Base-by-base conservation (phyloP, 2,113 vertebrate genomes). In the Forbesichthys papilliferus region DNA sequence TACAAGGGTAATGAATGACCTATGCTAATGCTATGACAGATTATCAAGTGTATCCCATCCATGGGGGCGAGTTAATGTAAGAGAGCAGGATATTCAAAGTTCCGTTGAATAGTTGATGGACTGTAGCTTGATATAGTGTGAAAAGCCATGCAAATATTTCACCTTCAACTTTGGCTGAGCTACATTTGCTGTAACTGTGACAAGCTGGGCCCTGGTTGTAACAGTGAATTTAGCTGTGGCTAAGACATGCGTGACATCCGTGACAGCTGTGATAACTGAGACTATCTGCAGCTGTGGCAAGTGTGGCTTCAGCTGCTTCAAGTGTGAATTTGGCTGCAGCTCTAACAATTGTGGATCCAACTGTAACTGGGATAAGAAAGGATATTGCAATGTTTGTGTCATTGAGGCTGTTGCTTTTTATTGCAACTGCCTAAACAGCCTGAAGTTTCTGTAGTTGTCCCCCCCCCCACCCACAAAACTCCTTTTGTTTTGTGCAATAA, bases 281-380 rank as follows among this genome's bases (percentile, higher is more conserved):
- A 20, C 56, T 58, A 4, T 33, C 2, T 34, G 27, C 20, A 58
- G 11, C 12, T 58, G 20, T 58, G 56, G 49, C 2, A 14, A 12
- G 9, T 52, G 49, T 55, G 14, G 14, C 53, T 55, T 18, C 63
- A 81, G 80, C 57, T 76, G 71, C 66, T 66, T 73, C 49, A 56
- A 66, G 59, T 70, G 75, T 68, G 77, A 78, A 69, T 76, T 75
- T 68, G 71, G 66, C 58, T 69, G 61, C 78, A 84, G 70, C 78
- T 82, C 77, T 64, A 55, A 61, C 58, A 42, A 60, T 46, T 78
- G 67, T 42, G 42, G 58, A 66, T 66, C 36, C 67, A 42, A 48
- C 14, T 68, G 5, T 18, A 11, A 57, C 55, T 36, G 46, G 63
- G 8, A 36, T 60, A 13, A 58, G 20, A 20, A 58, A 13, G 20